Conservation (phyloP, 2,888 invertebrate species). For the Drosophila cracens region DNA sequence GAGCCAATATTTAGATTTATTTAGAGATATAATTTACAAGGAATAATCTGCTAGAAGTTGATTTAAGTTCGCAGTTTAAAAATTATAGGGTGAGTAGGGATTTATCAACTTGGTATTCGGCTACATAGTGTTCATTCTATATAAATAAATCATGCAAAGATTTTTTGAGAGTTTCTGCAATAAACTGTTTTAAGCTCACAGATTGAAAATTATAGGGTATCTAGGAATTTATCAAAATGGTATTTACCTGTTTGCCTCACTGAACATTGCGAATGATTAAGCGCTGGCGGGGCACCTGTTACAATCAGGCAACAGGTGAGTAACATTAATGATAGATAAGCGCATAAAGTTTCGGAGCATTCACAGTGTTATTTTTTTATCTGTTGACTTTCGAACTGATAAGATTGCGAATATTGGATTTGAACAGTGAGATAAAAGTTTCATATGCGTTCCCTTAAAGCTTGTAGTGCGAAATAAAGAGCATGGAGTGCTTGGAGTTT, state of each 20-base stretch:
- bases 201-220: constrained; percentile 28
- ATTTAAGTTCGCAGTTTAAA: neutral
- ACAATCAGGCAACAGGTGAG: constrained; percentile 68
- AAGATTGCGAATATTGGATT: constrained; percentile 57
- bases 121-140: too few relatives aligned
- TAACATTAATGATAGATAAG: constrained; percentile 67
- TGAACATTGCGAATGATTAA: constrained; percentile 60
- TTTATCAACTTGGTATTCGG: neutral
- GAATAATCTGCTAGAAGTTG: neutral
- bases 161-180: neutral
- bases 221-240: neutral
- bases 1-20: neutral
- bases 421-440: constrained; percentile 27
- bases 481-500: neutral
- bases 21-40: neutral
- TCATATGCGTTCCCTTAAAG: constrained; percentile 3
- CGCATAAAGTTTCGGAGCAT: constrained; percentile 32
- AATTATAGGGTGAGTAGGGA: neutral
- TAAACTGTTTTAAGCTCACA: neutral
- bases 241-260: constrained; percentile 49
- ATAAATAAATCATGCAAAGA: too few relatives aligned
- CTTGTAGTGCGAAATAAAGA: neutral
- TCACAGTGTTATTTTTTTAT: constrained; percentile 23
- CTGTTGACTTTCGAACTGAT: constrained; percentile 65
- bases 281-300: constrained; percentile 65